Evolutionary conservation across 2,797 vertebrate species (phyloP).

Genomic region (Coregonus sp.): DNA sequence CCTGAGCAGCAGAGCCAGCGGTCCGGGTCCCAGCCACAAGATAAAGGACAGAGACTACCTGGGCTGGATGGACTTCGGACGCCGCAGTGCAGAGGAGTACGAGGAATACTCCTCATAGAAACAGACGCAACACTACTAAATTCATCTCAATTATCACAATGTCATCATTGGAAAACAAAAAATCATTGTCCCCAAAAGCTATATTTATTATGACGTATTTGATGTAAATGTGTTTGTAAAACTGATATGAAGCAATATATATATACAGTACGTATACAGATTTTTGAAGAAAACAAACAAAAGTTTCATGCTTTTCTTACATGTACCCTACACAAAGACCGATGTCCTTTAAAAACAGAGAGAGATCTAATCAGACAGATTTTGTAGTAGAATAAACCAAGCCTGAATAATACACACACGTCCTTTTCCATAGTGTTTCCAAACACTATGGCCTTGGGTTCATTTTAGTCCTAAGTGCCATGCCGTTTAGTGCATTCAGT

Average conservation of each 20-base stretch:
- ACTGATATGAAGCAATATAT: slow-evolving; percentile 68
- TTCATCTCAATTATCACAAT: slow-evolving; percentile 54
- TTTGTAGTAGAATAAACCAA: slow-evolving; percentile 56
- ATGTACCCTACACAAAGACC: slow-evolving; percentile 49
- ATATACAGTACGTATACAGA: slow-evolving; percentile 55
- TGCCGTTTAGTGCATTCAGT: slow-evolving; percentile 2
- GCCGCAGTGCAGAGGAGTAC: slow-evolving; percentile 83
- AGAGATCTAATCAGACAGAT: slow-evolving; percentile 35
- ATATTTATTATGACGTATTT: slow-evolving; percentile 68
- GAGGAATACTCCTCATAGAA: slow-evolving; percentile 80
- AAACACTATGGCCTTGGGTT: background rate
- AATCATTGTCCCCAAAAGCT: slow-evolving; percentile 63
- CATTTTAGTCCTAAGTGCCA: slow-evolving; percentile 6
- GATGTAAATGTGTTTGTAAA: slow-evolving; percentile 75
- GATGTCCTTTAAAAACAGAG: slow-evolving; percentile 46
- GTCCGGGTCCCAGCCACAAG: slow-evolving; percentile 76
- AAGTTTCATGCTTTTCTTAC: slow-evolving; percentile 53
- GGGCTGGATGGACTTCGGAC: slow-evolving; percentile 91
- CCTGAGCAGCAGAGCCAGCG: slow-evolving; percentile 73
- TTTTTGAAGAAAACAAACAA: slow-evolving; percentile 61
- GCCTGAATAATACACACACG: slow-evolving; percentile 48
- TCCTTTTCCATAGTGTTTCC: slow-evolving; percentile 16
- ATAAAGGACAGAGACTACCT: slow-evolving; percentile 88
- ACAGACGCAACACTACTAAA: slow-evolving; percentile 19
- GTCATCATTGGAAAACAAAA: slow-evolving; percentile 31